A percentile compares a stretch with the other conserved stretches of the same genome.
phyloP scores from a whole-genome alignment of 2,113 vertebrate species.

The Proterorhinus semilunaris region DNA sequence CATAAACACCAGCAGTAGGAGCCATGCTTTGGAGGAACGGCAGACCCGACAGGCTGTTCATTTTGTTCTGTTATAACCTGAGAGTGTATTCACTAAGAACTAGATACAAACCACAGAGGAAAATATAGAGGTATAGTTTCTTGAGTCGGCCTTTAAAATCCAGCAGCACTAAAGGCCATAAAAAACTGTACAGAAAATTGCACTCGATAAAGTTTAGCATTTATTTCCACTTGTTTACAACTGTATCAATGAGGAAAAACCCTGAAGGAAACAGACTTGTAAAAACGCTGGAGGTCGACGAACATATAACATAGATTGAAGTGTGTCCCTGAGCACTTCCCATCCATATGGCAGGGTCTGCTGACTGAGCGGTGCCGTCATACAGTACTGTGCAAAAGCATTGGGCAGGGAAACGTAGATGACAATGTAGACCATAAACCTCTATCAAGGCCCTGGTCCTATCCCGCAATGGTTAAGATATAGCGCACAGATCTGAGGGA shows the following conservation, averaged over 20 bases:
- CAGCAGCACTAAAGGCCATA: conserved; percentile 9
- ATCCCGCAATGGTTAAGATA: not conserved
- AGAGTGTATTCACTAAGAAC: not conserved
- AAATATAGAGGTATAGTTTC: conserved; percentile 12
- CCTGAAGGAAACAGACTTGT: conserved; percentile 5
- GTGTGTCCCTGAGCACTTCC: conserved; percentile 75
- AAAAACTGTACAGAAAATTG: conserved; percentile 12
- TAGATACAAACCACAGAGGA: not conserved
- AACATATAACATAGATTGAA: conserved; percentile 53
- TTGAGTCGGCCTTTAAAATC: conserved; percentile 6
- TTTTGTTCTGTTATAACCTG: conserved; percentile 2
- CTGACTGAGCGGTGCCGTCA: conserved; percentile 26
- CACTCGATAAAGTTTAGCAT: conserved; percentile 9
- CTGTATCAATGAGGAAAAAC: conserved; percentile 5
- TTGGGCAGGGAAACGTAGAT: not conserved
- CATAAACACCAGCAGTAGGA: not conserved
- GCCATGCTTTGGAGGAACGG: not conserved
- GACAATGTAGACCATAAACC: not conserved
- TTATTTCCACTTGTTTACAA: conserved; percentile 9
- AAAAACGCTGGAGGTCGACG: conserved; percentile 34
- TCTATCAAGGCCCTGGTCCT: not conserved
- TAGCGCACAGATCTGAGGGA: too few relatives aligned
- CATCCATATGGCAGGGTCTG: conserved; percentile 39
- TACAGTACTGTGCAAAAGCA: not conserved
- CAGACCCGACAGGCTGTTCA: not conserved